These are phyloP conservation scores for Limanda limanda DNA, from an alignment of 2,113 vertebrate genomes.

Conservation along the genomic window DNA sequence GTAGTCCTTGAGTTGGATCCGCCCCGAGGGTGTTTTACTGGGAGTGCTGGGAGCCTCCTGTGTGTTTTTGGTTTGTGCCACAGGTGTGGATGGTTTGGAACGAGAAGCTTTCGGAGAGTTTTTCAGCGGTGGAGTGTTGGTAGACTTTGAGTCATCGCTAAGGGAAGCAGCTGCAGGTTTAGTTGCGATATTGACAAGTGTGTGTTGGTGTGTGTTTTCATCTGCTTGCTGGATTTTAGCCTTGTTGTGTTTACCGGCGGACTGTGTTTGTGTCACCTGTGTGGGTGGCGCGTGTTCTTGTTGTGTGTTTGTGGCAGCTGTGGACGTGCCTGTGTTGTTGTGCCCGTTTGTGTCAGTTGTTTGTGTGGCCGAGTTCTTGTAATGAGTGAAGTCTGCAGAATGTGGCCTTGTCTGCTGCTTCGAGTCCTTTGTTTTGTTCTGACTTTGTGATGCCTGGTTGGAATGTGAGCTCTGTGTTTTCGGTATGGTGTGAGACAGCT, in stretches of 20 bases:
- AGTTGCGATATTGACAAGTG: conserved; percentile 13
- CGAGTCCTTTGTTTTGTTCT: conserved; percentile 52
- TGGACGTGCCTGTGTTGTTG: conserved; percentile 28
- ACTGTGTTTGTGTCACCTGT: conserved; percentile 20
- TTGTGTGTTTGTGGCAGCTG: conserved; percentile 9
- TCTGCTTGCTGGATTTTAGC: conserved; percentile 36
- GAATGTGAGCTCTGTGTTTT: conserved; percentile 71
- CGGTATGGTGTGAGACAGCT: conserved; percentile 73
- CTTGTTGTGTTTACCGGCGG: conserved; percentile 37
- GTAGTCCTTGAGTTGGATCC: conserved; percentile 56
- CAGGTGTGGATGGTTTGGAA: conserved; percentile 54
- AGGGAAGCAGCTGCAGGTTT: conserved; percentile 49
- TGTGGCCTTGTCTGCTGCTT: conserved; percentile 62
- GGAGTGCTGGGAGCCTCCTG: conserved; percentile 27
- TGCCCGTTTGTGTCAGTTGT: conserved; percentile 55
- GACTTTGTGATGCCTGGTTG: conserved; percentile 45
- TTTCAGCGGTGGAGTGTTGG: conserved; percentile 58
- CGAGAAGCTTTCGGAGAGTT: conserved; percentile 26
- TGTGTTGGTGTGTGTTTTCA: conserved; percentile 36
- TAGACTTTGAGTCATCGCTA: conserved; percentile 43
- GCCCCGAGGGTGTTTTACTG: conserved; percentile 27
- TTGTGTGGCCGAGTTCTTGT: conserved; percentile 74
- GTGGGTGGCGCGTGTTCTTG: conserved; percentile 29
- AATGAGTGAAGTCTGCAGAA: conserved; percentile 70
- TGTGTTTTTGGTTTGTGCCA: conserved; percentile 57